phyloP scores from a whole-genome alignment of 92 coral and sea anemone species.

The Porites divaricata region DNA sequence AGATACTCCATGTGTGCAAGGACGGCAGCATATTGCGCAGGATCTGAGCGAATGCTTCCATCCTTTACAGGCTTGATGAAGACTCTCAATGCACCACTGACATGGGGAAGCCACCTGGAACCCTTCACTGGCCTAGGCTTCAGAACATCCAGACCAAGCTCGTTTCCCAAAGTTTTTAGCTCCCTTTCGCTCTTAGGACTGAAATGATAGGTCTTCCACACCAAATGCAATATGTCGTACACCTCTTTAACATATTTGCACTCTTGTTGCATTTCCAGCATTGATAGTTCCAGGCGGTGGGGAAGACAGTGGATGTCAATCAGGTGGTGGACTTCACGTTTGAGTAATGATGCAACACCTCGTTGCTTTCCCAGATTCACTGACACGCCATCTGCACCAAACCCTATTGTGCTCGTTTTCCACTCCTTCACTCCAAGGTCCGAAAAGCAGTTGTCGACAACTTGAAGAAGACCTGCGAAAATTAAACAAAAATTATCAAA shows the following conservation, averaged over 20 bases:
- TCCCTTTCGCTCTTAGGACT: slow-evolving; percentile 45
- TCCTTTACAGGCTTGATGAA: slow-evolving; percentile 27
- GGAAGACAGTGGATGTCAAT: slow-evolving; percentile 40
- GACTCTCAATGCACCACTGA: slow-evolving; percentile 44
- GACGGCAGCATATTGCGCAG: slow-evolving; percentile 43
- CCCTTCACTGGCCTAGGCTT: slow-evolving; percentile 43
- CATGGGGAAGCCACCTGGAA: slow-evolving; percentile 51
- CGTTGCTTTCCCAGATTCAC: slow-evolving; percentile 35
- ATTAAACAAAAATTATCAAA: slow-evolving; percentile 26
- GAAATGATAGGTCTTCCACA: slow-evolving; percentile 18
- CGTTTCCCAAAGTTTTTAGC: slow-evolving; percentile 39
- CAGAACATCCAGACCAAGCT: slow-evolving; percentile 48
- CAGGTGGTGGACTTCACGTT: slow-evolving; percentile 16
- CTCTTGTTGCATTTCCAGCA: slow-evolving; percentile 37
- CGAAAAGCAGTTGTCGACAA: slow-evolving; percentile 34
- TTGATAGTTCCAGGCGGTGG: slow-evolving; percentile 32
- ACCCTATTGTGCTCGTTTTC: slow-evolving; percentile 28
- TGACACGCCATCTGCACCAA: slow-evolving; percentile 44
- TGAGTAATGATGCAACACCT: slow-evolving; percentile 31
- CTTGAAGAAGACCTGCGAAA: slow-evolving; percentile 37
- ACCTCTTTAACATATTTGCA: slow-evolving; percentile 42
- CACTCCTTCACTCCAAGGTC: slow-evolving; percentile 44
- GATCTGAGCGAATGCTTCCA: slow-evolving; percentile 5
- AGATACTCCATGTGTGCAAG: slow-evolving; percentile 53
- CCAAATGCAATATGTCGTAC: slow-evolving; percentile 37